Percentiles rank a stretch among this genome's conserved stretches.
phyloP scores from a whole-genome alignment of 2,888 invertebrate species.

The Agonopterix heracliana region DNA sequence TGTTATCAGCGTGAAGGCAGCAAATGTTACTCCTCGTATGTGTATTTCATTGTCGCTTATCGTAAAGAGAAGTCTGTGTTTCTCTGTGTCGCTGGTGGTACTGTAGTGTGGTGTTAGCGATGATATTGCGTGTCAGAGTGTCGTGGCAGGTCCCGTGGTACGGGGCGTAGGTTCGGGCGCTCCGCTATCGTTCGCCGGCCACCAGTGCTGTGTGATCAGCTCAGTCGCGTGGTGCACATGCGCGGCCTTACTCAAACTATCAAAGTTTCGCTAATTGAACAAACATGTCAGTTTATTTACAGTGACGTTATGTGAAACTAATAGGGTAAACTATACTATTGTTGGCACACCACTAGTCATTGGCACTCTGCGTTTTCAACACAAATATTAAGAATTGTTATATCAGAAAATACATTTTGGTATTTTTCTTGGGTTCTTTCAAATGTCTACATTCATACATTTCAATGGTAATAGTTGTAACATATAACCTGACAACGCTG shows the following conservation, averaged over 20 bases:
- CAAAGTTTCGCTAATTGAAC: constrained; percentile 41
- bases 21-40: constrained; percentile 38
- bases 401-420: too few species aligned
- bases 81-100: constrained; percentile 1
- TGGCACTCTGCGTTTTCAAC: too few species aligned
- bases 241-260: constrained; percentile 32
- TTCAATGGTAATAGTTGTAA: too few species aligned
- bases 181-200: constrained; percentile 69
- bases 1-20: constrained; percentile 54
- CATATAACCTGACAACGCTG: too few species aligned
- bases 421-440: too few species aligned
- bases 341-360: too few species aligned
- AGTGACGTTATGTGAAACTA: constrained; percentile 62
- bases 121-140: constrained; percentile 25
- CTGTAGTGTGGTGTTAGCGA: constrained; percentile 16
- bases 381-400: too few species aligned
- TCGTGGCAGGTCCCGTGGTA: constrained; percentile 50
- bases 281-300: constrained; percentile 54
- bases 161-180: constrained; percentile 57
- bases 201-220: constrained; percentile 65
- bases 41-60: constrained; percentile 13
- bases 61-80: constrained; percentile 6
- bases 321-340: too few species aligned
- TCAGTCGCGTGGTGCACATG: constrained; percentile 57
- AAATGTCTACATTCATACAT: too few species aligned